phyloP scores from a whole-genome alignment of 2,113 vertebrate species.

The rat (Rattus norvegicus) region DNA sequence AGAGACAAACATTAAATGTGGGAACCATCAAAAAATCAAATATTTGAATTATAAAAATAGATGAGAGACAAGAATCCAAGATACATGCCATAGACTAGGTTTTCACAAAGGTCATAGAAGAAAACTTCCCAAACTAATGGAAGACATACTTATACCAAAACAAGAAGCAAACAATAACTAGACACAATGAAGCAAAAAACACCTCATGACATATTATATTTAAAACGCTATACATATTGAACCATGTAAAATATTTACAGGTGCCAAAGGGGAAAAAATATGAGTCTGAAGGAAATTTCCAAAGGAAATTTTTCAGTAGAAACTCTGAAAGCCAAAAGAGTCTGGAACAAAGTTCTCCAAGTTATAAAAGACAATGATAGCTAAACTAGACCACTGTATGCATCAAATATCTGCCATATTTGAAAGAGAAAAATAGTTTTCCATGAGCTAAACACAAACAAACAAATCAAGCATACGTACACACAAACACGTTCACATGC shows the following conservation, averaged over 20 bases:
- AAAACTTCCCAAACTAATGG: not conserved
- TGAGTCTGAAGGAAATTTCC: not conserved
- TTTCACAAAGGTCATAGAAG: not conserved
- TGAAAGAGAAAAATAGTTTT: not conserved
- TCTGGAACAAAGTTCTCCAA: no score
- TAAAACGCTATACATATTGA: not conserved
- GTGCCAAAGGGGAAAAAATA: not conserved
- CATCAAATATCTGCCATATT: not conserved
- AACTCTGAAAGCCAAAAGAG: not conserved
- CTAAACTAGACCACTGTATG: not conserved
- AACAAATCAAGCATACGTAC: not conserved
- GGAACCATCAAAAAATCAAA: not conserved
- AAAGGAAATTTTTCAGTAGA: not conserved
- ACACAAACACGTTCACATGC: no score
- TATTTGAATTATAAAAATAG: not conserved
- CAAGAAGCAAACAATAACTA: not conserved
- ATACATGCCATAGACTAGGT: not conserved
- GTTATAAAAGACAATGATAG: not conserved
- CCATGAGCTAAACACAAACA: not conserved
- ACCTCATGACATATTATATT: not conserved
- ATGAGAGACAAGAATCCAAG: not conserved
- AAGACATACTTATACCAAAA: not conserved
- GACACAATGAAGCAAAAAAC: not conserved
- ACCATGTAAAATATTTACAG: not conserved
- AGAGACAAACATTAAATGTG: not conserved